These are phyloP conservation scores for Buteo buteo DNA, from an alignment of 2,113 vertebrate species.

Conservation along the genomic window DNA sequence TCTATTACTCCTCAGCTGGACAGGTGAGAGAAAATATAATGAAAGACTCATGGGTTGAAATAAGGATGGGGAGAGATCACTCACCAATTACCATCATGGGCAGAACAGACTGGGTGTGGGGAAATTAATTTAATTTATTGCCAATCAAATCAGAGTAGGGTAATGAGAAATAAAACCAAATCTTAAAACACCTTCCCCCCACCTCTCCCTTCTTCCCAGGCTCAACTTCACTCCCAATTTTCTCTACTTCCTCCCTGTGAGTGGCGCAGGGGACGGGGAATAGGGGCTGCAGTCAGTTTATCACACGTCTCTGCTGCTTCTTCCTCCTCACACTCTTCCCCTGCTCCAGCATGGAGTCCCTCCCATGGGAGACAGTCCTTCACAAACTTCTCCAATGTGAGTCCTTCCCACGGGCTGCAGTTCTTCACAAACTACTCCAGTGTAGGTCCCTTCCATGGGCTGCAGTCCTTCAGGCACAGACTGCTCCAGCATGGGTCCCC, in stretches of 20 bases:
- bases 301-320: not conserved
- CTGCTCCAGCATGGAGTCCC: not conserved
- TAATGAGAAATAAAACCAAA: not conserved
- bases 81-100: not conserved
- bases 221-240: not conserved
- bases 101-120: not conserved
- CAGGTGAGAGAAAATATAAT: not conserved
- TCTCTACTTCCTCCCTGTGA: not conserved
- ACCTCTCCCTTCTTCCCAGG: not conserved
- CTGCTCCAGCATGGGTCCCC: not conserved
- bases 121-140: not conserved
- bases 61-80: not conserved
- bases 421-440: no score
- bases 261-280: accelerated
- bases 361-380: no score
- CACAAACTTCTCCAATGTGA: not conserved
- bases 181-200: not conserved
- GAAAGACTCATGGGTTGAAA: not conserved
- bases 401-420: not conserved
- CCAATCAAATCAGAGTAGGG: not conserved
- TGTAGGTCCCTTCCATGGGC: no score
- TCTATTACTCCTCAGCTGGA: not conserved
- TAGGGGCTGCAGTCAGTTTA: not conserved
- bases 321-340: not conserved
- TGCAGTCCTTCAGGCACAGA: not conserved